phyloP scores from a whole-genome alignment of 1,140 invertebrate species.

The Anoplolepis gracilipes region DNA sequence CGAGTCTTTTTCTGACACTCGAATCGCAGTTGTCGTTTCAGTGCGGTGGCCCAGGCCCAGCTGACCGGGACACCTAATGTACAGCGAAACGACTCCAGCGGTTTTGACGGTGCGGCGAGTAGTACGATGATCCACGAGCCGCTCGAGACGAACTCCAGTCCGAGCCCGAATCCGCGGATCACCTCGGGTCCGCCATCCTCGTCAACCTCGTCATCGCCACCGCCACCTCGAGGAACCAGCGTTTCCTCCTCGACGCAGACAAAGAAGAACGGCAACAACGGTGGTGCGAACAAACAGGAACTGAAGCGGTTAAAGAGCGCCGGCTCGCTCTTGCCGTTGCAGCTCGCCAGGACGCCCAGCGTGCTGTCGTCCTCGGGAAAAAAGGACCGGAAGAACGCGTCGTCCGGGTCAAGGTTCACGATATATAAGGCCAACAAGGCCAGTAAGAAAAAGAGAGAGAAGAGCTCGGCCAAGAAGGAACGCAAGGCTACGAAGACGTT shows the following conservation, averaged over 20 bases:
- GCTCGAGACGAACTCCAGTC: constrained; percentile 81
- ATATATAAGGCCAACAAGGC: constrained; percentile 97
- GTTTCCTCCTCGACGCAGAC: constrained; percentile 64
- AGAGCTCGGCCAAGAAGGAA: constrained; percentile 97
- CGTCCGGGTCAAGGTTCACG: constrained; percentile 92
- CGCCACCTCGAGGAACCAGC: constrained; percentile 55
- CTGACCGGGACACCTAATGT: constrained; percentile 72
- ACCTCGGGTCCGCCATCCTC: constrained; percentile 82
- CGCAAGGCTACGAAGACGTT: constrained; percentile 99
- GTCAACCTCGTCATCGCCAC: constrained; percentile 81
- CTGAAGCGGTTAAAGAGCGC: constrained; percentile 82
- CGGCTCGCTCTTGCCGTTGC: constrained; percentile 81
- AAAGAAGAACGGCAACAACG: constrained; percentile 81
- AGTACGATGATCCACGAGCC: constrained; percentile 80
- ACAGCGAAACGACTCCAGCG: constrained; percentile 73
- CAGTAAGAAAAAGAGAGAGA: constrained; percentile 97
- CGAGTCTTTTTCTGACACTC: constrained; percentile 69
- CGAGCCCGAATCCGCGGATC: constrained; percentile 81
- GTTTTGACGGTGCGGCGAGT: constrained; percentile 77
- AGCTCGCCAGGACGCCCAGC: constrained; percentile 79
- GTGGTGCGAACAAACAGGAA: constrained; percentile 79
- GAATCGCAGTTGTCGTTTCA: constrained; percentile 80
- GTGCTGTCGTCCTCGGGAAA: constrained; percentile 84
- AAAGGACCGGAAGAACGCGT: constrained; percentile 89
- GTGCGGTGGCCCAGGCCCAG: constrained; percentile 83